Evolutionary conservation across 2,113 vertebrate species (phyloP), one percentile per base, ranked within the genome.

Genomic region (Sialia sialis): DNA sequence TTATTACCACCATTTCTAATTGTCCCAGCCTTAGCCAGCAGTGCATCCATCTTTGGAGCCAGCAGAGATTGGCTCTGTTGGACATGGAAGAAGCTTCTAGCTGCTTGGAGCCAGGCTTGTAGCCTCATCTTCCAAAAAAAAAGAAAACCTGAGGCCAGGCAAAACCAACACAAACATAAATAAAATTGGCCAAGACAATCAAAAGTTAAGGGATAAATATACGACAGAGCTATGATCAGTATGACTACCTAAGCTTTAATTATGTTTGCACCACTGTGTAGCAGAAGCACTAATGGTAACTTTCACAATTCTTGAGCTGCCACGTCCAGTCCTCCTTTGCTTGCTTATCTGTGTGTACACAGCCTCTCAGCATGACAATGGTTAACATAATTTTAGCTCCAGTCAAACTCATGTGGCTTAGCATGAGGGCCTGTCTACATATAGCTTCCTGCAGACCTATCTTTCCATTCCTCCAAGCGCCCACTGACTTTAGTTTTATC

Each of bases 91-190:
- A 64, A 73, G 32, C 8, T 52, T 60, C 46, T 36, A 51, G 39
- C 17, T 46, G 11, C 22, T 73, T 55, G 17, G 14, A 54, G 6
- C 8, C n/a, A 27, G 8, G 4, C 7, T 5, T 27, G 13, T 36
- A 52, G 4, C 4, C 17, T 9, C 3, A 21, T 3, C 5, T 1
- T 6, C 6, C 16, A 1, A 7, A 6, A 22, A 6, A 22, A 62
- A 43, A 46, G 10, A 44, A 54, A n/a, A 30, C 5, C 14, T 20
- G 6, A 34, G 25, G 5, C 23, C 20, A 30, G 16, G 4, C 10
- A 49, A 49, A 85, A 43, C 36, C 16, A 58, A 43, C 58, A 49
- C 17, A 84, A 63, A 81, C 9, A 60, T 17, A 56, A 27, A 12
- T 48, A 67, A 81, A 90, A 51, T 25, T 69, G 20, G 2, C 34